Percentiles rank a stretch among this genome's conserved stretches.
Evolutionary conservation across 2,888 invertebrate genomes (phyloP).

Genomic region (Ptychoptera contaminata): DNA sequence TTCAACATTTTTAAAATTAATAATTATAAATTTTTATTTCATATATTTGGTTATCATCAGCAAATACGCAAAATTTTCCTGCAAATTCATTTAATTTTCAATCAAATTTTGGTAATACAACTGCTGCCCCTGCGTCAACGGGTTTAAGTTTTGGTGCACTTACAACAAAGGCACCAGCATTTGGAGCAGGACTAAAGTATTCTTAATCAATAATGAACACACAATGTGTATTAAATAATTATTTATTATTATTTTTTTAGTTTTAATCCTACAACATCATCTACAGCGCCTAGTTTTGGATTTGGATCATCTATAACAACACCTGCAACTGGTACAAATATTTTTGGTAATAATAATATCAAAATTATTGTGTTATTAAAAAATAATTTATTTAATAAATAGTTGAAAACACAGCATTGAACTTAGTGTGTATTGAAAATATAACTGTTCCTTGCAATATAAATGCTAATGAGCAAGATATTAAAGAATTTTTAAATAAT

Average conservation of each 20-base stretch:
- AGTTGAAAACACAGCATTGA: too few relatives aligned
- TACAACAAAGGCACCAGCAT: slow-evolving; percentile 4
- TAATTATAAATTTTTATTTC: too few relatives aligned
- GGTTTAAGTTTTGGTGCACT: slow-evolving; percentile 15
- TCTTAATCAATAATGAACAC: slow-evolving; percentile 3
- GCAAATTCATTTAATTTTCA: slow-evolving; percentile 10
- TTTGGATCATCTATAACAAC: slow-evolving; percentile 11
- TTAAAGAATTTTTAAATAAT: too few relatives aligned
- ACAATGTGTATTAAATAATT: neutral
- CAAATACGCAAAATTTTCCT: slow-evolving; percentile 5
- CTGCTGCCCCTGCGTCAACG: slow-evolving; percentile 8
- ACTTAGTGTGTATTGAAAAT: too few relatives aligned
- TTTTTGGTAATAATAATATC: neutral
- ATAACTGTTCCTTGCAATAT: too few relatives aligned
- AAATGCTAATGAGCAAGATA: too few relatives aligned
- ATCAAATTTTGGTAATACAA: slow-evolving; percentile 15
- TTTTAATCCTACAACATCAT: neutral
- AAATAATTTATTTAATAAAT: too few relatives aligned
- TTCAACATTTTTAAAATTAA: too few relatives aligned
- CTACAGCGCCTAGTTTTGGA: slow-evolving; percentile 10
- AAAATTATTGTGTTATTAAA: neutral
- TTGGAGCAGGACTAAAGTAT: slow-evolving; percentile 7
- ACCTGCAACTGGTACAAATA: slow-evolving; percentile 1
- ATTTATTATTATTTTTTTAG: neutral
- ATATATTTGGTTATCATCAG: neutral